A percentile compares a stretch with the other conserved stretches of the same genome.
phyloP scores from a whole-genome alignment of 2,113 vertebrate genomes.

The Oostethus manadensis region DNA sequence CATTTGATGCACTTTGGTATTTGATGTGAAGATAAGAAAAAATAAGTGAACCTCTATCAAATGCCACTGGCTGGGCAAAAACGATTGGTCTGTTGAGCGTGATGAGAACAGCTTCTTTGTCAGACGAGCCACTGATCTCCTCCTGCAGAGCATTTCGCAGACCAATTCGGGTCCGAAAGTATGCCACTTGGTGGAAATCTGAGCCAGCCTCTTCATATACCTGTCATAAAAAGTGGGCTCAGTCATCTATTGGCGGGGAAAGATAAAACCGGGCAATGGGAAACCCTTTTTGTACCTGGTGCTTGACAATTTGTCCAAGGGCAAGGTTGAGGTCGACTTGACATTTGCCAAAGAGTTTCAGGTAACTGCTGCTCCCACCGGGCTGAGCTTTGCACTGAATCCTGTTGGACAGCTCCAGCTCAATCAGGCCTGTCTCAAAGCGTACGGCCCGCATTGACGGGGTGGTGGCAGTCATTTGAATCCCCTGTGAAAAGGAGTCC shows the following conservation, averaged over 20 bases:
- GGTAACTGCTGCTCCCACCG: slow-evolving; percentile 91
- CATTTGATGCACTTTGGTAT: neutral
- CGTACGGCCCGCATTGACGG: slow-evolving; percentile 96
- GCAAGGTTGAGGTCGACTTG: slow-evolving; percentile 96
- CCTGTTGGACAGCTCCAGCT: slow-evolving; percentile 93
- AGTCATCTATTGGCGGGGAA: neutral
- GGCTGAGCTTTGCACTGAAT: slow-evolving; percentile 93
- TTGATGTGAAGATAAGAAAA: neutral
- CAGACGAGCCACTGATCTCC: slow-evolving; percentile 92
- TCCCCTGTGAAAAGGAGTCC: slow-evolving; percentile 74
- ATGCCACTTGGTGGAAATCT: slow-evolving; percentile 98
- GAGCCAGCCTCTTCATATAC: slow-evolving; percentile 98
- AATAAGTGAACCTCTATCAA: slow-evolving; percentile 84
- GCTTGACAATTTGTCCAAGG: slow-evolving; percentile 95
- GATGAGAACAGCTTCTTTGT: slow-evolving; percentile 95
- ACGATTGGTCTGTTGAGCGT: slow-evolving; percentile 95
- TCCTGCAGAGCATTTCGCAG: slow-evolving; percentile 93
- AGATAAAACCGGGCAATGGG: neutral
- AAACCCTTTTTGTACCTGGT: slow-evolving; percentile 77
- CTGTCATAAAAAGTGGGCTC: slow-evolving; percentile 53
- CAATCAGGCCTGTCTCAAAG: slow-evolving; percentile 95
- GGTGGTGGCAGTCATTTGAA: slow-evolving; percentile 97
- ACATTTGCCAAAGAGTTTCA: slow-evolving; percentile 97
- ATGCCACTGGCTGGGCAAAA: slow-evolving; percentile 95
- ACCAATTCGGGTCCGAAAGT: slow-evolving; percentile 95